Conservation (phyloP, 2,888 invertebrate species). For the Syritta pipiens region DNA sequence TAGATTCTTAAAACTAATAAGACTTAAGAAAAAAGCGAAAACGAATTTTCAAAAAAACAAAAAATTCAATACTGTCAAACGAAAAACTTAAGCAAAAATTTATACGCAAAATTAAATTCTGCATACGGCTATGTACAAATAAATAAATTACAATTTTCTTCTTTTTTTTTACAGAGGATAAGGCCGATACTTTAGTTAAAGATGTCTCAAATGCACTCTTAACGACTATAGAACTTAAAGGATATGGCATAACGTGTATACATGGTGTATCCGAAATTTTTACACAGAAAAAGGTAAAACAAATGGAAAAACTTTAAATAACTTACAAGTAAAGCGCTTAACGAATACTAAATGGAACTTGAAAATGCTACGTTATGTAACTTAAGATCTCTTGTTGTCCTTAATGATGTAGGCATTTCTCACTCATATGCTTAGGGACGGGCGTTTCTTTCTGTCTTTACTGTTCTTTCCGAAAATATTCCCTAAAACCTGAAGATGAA, state of each 20-base stretch:
- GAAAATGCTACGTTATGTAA: constrained; percentile 21
- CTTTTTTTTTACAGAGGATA: too few species aligned
- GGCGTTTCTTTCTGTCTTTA: constrained; percentile 88
- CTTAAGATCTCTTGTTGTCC: constrained; percentile 32
- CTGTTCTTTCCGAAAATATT: constrained; percentile 90
- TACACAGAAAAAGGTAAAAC: background rate
- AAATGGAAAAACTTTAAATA: background rate
- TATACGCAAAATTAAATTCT: background rate
- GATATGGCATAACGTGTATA: constrained; percentile 58
- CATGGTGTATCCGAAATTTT: constrained; percentile 21
- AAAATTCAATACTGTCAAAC: constrained; percentile 61
- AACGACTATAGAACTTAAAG: constrained; percentile 41
- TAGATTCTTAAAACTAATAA: background rate
- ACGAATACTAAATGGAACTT: constrained; percentile 46
- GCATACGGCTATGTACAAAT: constrained; percentile 42
- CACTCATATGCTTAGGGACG: constrained; percentile 86
- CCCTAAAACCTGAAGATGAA: constrained; percentile 82
- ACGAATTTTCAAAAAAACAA: background rate
- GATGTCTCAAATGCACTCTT: too few species aligned
- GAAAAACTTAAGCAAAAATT: constrained; percentile 15
- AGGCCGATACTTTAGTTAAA: too few species aligned
- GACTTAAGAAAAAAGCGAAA: background rate
- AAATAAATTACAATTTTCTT: constrained; percentile 51
- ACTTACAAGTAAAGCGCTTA: background rate
- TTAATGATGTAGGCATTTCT: constrained; percentile 2